Conservation (phyloP, 1,140 invertebrate genomes). For the Conus betulinus region DNA sequence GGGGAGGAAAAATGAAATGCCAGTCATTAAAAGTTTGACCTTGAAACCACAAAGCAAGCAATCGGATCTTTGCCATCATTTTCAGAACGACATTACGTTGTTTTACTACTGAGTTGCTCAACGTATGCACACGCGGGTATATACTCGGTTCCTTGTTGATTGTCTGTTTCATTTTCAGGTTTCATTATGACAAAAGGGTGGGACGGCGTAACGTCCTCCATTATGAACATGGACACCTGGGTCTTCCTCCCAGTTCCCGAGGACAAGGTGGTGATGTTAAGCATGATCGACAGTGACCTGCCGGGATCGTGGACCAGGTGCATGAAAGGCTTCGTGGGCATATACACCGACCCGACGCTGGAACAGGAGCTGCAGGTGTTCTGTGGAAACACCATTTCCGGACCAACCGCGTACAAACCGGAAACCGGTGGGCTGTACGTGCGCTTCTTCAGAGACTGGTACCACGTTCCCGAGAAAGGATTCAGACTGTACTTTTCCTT, state of each 20-base stretch:
- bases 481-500: constrained; percentile 15
- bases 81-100: no score
- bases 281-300: background rate
- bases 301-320: background rate
- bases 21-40: no score
- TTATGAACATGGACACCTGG: background rate
- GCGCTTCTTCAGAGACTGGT: background rate
- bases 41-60: no score
- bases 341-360: background rate
- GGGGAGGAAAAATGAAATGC: no score
- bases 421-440: background rate
- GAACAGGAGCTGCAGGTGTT: background rate
- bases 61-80: no score
- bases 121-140: background rate
- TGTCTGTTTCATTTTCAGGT: background rate
- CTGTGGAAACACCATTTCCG: background rate
- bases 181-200: background rate
- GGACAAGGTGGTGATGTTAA: background rate
- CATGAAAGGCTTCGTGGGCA: background rate
- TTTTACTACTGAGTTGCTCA: background rate
- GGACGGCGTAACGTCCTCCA: background rate
- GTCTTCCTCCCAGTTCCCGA: background rate
- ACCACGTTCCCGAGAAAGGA: background rate
- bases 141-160: background rate
- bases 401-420: background rate